Percentiles rank a stretch among this genome's conserved stretches.
phyloP scores from a whole-genome alignment of 2,888 invertebrate genomes.

The Griposia aprilina region DNA sequence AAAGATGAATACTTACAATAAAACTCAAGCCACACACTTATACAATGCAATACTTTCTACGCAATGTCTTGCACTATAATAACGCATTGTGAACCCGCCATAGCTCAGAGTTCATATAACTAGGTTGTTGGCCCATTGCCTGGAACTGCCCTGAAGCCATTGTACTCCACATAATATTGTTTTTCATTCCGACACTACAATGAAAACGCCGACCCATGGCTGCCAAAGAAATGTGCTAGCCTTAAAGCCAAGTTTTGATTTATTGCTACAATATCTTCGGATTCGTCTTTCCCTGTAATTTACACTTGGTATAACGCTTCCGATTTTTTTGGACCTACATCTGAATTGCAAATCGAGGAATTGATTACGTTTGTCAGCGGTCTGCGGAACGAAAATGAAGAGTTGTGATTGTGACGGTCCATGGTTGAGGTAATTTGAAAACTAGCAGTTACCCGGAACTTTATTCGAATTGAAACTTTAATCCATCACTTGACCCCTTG shows the following conservation, averaged over 20 bases:
- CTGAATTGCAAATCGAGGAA: slow-evolving; percentile 39
- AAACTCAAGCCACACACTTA: slow-evolving; percentile 15
- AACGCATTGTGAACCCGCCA: slow-evolving; percentile 40
- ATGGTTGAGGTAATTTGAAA: neutral
- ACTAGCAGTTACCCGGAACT: neutral
- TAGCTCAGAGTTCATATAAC: slow-evolving; percentile 31
- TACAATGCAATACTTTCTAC: slow-evolving; percentile 17
- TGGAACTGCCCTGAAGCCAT: slow-evolving; percentile 40
- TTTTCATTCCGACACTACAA: slow-evolving; percentile 49
- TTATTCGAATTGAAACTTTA: neutral
- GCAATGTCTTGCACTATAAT: slow-evolving; percentile 44
- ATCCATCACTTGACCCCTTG: neutral
- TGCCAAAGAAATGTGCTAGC: slow-evolving; percentile 52
- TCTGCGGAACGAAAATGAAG: neutral
- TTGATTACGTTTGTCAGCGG: slow-evolving; percentile 27
- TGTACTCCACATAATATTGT: slow-evolving; percentile 59
- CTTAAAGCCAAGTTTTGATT: slow-evolving; percentile 60
- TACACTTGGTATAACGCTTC: slow-evolving; percentile 25
- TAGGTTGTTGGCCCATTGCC: slow-evolving; percentile 55
- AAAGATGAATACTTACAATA: neutral
- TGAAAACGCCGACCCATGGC: slow-evolving; percentile 38
- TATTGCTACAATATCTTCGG: slow-evolving; percentile 40
- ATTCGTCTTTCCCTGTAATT: slow-evolving; percentile 24
- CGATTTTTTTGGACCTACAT: slow-evolving; percentile 28
- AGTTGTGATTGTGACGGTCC: neutral